These are phyloP conservation scores for Cotesia glomerata DNA, from an alignment of 1,140 invertebrate species.

Conservation along the genomic window DNA sequence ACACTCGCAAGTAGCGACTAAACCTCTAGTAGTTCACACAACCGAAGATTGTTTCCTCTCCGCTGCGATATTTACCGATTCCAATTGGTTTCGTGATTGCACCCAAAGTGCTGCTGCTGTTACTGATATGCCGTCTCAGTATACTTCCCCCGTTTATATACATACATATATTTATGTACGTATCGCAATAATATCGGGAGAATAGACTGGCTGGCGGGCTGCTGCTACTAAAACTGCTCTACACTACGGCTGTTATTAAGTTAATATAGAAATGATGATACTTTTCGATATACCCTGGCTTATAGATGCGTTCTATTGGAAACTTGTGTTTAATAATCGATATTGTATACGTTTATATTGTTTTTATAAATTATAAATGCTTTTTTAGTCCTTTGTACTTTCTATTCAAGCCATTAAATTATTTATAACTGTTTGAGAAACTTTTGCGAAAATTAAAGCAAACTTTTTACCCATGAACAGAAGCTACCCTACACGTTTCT, in stretches of 20 bases:
- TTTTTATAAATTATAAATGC: too few relatives aligned
- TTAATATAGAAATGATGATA: neutral
- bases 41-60: slow-evolving; percentile 14
- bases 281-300: neutral
- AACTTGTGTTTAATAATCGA: neutral
- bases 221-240: too few relatives aligned
- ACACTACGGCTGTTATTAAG: too few relatives aligned
- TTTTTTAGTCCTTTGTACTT: too few relatives aligned
- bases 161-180: too few relatives aligned
- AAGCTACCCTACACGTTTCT: too few relatives aligned
- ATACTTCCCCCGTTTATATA: neutral
- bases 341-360: too few relatives aligned
- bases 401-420: too few relatives aligned
- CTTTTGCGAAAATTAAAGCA: too few relatives aligned
- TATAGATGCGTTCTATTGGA: neutral
- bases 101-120: slow-evolving; percentile 32
- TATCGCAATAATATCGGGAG: slow-evolving; percentile 8
- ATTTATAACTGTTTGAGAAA: too few relatives aligned
- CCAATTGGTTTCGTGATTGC: slow-evolving; percentile 47
- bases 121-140: neutral
- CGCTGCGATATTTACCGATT: slow-evolving; percentile 44
- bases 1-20: neutral
- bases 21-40: slow-evolving; percentile 3
- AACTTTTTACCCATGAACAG: too few relatives aligned
- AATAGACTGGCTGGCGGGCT: neutral